phyloP scores from a whole-genome alignment of 2,113 vertebrate species.

The Chamaetylas fuelleborni region DNA sequence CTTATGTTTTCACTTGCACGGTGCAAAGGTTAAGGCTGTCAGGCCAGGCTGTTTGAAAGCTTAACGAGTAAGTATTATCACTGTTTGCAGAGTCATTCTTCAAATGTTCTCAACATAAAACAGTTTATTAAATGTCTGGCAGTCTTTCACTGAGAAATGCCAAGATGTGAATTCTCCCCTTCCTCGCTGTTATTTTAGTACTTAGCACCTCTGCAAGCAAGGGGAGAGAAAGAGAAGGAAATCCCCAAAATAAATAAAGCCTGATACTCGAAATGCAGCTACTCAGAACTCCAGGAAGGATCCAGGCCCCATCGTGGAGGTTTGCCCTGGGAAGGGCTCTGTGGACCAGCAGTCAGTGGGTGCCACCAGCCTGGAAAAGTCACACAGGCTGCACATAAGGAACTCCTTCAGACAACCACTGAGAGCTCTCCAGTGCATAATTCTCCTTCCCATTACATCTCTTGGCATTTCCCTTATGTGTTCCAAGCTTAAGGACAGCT shows the following conservation, averaged over 20 bases:
- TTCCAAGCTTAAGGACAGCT: neutral
- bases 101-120: conserved; percentile 44
- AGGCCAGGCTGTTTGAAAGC: conserved; percentile 45
- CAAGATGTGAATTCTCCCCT: conserved; percentile 29
- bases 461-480: neutral
- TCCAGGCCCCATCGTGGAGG: neutral
- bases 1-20: conserved; percentile 49
- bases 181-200: neutral
- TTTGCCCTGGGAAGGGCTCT: neutral
- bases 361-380: neutral
- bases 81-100: conserved; percentile 57
- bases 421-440: neutral
- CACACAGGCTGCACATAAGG: accelerated
- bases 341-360: accelerated
- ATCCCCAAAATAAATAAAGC: neutral
- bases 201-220: neutral
- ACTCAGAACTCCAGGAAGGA: neutral
- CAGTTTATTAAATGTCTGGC: conserved; percentile 46
- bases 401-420: neutral
- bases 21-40: conserved; percentile 59
- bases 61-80: conserved; percentile 55
- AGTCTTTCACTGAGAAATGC: conserved; percentile 29
- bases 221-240: neutral
- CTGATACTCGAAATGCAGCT: neutral
- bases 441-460: neutral